Conservation (phyloP, 1,140 invertebrate genomes). For the Bombus balteatus region DNA sequence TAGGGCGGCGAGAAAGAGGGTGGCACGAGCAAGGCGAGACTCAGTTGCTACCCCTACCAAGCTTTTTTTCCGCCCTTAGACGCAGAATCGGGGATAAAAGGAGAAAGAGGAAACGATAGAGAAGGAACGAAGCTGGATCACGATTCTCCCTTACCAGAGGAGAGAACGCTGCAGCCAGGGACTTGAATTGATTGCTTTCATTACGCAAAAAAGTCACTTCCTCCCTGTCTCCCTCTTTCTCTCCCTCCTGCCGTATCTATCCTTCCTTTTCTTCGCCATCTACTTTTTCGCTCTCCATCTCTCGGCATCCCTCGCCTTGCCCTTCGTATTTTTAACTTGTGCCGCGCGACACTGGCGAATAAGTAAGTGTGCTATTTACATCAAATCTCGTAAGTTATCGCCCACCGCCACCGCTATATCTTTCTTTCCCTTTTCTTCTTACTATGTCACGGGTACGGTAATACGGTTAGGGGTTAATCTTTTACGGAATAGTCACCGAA, state of each 20-base stretch:
- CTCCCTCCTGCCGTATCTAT: constrained; percentile 8
- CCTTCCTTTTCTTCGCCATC: constrained; percentile 34
- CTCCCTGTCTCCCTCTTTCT: constrained; percentile 45
- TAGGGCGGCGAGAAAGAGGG: constrained; percentile 68
- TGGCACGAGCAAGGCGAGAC: constrained; percentile 60
- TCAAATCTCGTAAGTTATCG: constrained; percentile 82
- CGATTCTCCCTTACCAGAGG: constrained; percentile 58
- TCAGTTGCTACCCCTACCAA: constrained; percentile 58
- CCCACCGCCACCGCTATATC: constrained; percentile 12
- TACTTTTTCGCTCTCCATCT: constrained; percentile 21
- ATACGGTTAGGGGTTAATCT: constrained; percentile 52
- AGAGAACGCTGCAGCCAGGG: constrained; percentile 70
- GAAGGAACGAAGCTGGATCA: constrained; percentile 48
- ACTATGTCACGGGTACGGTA: constrained; percentile 3
- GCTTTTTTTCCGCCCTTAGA: constrained; percentile 56
- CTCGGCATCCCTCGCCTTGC: constrained; percentile 60
- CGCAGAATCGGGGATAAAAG: constrained; percentile 28
- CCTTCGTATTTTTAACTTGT: constrained; percentile 81
- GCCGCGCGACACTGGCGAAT: constrained; percentile 76
- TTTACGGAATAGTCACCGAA: constrained; percentile 39
- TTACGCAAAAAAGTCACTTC: constrained; percentile 80
- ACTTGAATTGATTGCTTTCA: constrained; percentile 83
- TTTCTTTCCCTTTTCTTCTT: background rate
- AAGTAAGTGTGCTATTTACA: constrained; percentile 82
- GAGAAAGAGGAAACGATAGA: constrained; percentile 45